A percentile compares a stretch with the other conserved stretches of the same genome.
Evolutionary conservation across 2,797 vertebrate genomes (phyloP).

Genomic region (Tapirus indicus): DNA sequence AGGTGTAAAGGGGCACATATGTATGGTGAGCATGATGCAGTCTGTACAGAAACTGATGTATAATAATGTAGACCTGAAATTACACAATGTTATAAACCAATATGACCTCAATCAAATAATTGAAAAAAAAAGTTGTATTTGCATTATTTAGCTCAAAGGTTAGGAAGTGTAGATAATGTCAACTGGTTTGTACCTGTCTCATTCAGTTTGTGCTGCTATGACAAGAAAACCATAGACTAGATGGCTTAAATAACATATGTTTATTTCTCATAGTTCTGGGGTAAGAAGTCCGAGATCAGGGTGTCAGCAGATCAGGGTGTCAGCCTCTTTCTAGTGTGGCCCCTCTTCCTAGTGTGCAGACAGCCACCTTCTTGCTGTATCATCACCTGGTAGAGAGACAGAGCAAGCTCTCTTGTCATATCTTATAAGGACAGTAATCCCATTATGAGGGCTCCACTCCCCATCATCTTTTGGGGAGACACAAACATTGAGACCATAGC

Average conservation of each 20-base stretch:
- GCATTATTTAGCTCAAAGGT: background rate
- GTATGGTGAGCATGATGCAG: no score
- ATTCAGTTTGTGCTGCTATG: background rate
- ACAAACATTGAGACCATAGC: background rate
- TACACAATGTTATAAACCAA: no score
- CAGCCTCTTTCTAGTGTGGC: background rate
- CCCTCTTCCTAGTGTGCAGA: background rate
- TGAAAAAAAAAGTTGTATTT: background rate
- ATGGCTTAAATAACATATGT: background rate
- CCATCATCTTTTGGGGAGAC: background rate
- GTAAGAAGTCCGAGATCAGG: background rate
- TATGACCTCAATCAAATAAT: no score
- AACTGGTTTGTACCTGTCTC: background rate
- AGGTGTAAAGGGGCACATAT: no score
- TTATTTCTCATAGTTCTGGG: background rate
- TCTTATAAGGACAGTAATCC: background rate
- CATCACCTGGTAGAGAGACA: background rate
- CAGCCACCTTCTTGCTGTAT: background rate
- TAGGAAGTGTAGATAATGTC: background rate
- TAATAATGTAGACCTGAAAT: no score
- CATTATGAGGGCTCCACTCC: background rate
- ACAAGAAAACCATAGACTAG: background rate
- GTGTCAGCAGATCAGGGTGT: background rate
- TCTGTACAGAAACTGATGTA: no score
- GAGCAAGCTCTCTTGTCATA: background rate